Base-by-base conservation (phyloP, 2,888 invertebrate species). In the Ornithoptera priamus region DNA sequence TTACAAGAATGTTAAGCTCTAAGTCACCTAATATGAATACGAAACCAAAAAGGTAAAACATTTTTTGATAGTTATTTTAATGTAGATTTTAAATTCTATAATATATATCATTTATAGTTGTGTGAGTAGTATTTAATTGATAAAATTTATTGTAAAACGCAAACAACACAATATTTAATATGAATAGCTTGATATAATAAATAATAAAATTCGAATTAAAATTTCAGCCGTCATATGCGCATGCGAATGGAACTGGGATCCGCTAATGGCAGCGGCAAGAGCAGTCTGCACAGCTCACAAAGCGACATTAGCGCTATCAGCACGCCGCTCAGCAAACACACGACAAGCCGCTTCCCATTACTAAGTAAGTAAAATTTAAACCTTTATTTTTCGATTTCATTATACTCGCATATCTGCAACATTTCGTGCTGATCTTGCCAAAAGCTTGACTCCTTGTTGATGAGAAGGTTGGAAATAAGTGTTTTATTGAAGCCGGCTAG, bases 291-390 rank as follows among this genome's bases (percentile, higher is more conserved):
- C 83, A 95, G 95, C 83, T 95, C 95, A 1, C 94, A 95, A 83
- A 96, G 95, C 79, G 96, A 96, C 85, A 91, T 96, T 79, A 94
- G 94, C 83, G 93, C 93, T 65, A 94, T 93, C 81, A 92, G 93
- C 80, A 88, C 93, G 12, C 93, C 94, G 73, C 79, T 92, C 72
- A 91, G 92, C 79, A 90, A 94, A 85, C 93, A 93, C 80, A 80
- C 87, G n/a, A 75, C 85, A 50, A 78, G 90, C 81, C 92, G 94
- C 77, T 92, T 90, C 75, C 90, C 92, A 72, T 76, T 87, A 72
- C 77, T 88, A 74, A 80, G 92, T 92, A 76, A 91, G 91, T 89
- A 75, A 15, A 42, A 7, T 50, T 63, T 59, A 20, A 17, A 20
- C 22, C 0, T 15, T 36, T 65, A 22, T 59, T 59, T 18, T n/a